Base-by-base conservation (phyloP, 1,140 invertebrate genomes). In the Zaprionus africanus region DNA sequence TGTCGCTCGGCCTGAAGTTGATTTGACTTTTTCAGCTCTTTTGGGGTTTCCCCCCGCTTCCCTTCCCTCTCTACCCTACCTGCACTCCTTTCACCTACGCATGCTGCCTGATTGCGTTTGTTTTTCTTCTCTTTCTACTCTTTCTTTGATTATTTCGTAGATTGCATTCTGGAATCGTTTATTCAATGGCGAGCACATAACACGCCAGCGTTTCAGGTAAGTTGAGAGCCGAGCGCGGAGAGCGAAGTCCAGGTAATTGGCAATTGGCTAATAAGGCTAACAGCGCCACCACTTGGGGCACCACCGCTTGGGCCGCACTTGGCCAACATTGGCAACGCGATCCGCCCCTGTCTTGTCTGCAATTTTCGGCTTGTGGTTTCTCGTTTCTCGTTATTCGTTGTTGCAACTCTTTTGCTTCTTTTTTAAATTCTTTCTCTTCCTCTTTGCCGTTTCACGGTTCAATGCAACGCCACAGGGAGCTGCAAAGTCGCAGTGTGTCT, bases 121-220 rank as follows among this genome's bases (percentile, higher is more conserved):
- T 41, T 74, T 54, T 74, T 56, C 28, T 41, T 66, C 71, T 46
- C 41, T 46, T 17, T 43, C 41, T 43, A 2, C 31, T 43, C 41
- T n/a, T 77, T 54, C 46, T 79, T 67, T 71, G 51, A 60, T 87
- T 80, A 77, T 78, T 75, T 86, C 78, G 69, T 90, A 92, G 91
- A 92, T 92, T 90, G 87, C 85, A 86, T 79, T 90, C 73, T 92
- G 91, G 91, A 92, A 92, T 88, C 90, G 90, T 75, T 81, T 92
- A 71, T 92, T 92, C 82, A 90, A 87, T 91, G 90, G 86, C 72
- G 90, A 86, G 67, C 79, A 87, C 53, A 86, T 90, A 79, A 82
- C 90, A 62, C 90, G 90, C 68, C 78, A 82, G 58, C 73, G 71
- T 41, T 92, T 92, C 86, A 91, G 90, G 90, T 92, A 87, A 87